Conservation (phyloP, 2,888 invertebrate genomes). For the Sarcophaga carnaria region DNA sequence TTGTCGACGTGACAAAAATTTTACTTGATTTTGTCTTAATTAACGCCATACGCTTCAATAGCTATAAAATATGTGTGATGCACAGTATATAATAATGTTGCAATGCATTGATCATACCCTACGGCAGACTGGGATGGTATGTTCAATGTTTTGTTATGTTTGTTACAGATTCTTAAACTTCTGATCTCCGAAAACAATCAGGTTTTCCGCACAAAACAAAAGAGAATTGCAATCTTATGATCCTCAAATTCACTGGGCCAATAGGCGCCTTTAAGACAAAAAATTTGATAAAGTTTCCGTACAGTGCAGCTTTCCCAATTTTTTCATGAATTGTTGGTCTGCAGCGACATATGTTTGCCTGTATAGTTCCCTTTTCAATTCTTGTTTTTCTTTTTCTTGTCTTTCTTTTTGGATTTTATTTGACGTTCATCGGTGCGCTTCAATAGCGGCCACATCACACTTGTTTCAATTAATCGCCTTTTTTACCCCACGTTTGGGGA, state of each 20-base stretch:
- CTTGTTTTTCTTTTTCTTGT: too few relatives aligned
- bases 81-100: conserved; percentile 61
- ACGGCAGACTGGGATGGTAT: background rate
- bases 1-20: conserved; percentile 79
- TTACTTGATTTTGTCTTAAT: conserved; percentile 81
- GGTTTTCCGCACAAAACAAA: too few relatives aligned
- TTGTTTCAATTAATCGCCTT: conserved; percentile 78
- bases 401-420: conserved; percentile 5
- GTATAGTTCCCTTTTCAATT: background rate
- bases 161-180: background rate
- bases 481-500: conserved; percentile 62
- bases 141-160: background rate
- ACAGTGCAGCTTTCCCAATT: too few relatives aligned
- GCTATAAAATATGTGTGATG: conserved; percentile 79
- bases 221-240: too few relatives aligned
- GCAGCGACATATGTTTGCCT: background rate
- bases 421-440: conserved; percentile 56
- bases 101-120: conserved; percentile 61
- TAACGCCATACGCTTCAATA: conserved; percentile 81
- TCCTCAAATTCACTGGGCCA: too few relatives aligned
- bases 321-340: too few relatives aligned
- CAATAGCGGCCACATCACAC: conserved; percentile 67
- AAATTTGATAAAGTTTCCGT: too few relatives aligned
- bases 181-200: too few relatives aligned
- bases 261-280: too few relatives aligned